Evolutionary conservation across 2,888 invertebrate genomes (phyloP), one percentile per base, ranked within the genome.

Genomic region (Drosophila stalkeri): DNA sequence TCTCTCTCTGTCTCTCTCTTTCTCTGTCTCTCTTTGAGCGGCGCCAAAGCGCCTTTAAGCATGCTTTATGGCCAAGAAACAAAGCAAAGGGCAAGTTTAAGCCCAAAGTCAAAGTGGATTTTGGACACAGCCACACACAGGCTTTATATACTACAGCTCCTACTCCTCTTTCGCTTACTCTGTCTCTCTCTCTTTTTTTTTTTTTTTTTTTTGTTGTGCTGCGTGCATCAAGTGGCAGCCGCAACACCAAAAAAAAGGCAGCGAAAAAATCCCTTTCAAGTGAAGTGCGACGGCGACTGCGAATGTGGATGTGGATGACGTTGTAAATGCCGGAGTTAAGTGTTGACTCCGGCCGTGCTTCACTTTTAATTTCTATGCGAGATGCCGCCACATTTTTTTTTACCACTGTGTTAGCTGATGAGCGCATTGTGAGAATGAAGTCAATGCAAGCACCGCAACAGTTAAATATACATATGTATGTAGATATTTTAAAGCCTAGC

Each of bases 1-100:
- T 16, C 41, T 64, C 41, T 73, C 64, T 62, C n/a, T n/a, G 55
- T 72, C 56, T 80, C 64, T 71, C 18, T 66, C 56, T 16, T n/a
- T n/a, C 39, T 61, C 27, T 27, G 27, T 33, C 51, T 9, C 49
- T 62, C 37, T 72, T 64, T 61, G 64, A 71, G 23, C 57, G 59
- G 49, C 65, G 61, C 72, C 62, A 65, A 65, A 52, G 67, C 66
- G 81, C 75, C 80, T 78, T 78, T 63, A 75, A 75, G 75, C 60
- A 57, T 64, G 71, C 80, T 72, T 65, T 65, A 55, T 64, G 64
- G 37, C 52, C 56, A 52, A 73, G 62, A 62, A 75, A 79, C 68
- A 80, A 80, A 77, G 85, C 80, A 80, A 89, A 87, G 80, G 82
- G 77, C 86, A 86, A 89, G 86, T 86, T 86, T 86, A 86, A 86